Evolutionary conservation across 2,113 vertebrate species (phyloP).

Genomic region (Lagopus muta): DNA sequence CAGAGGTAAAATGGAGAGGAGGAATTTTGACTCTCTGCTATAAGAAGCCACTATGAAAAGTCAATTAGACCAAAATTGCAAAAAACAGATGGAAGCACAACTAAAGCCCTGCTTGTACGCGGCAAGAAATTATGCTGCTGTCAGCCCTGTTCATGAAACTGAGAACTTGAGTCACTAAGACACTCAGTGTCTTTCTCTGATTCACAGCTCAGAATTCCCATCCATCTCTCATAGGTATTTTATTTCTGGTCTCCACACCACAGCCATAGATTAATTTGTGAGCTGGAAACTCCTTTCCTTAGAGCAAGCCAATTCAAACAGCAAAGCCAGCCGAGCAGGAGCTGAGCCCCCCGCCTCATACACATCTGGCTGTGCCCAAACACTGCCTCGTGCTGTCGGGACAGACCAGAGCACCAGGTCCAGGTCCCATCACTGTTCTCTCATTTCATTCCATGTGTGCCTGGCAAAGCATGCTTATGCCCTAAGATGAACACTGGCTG

Average conservation of each 20-base stretch:
- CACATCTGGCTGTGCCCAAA: neutral
- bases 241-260: neutral
- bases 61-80: neutral
- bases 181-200: neutral
- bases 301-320: neutral
- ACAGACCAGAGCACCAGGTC: neutral
- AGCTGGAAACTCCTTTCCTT: neutral
- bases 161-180: neutral
- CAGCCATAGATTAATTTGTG: neutral
- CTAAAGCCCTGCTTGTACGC: neutral
- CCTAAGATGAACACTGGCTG: neutral
- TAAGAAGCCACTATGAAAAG: neutral
- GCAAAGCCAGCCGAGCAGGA: neutral
- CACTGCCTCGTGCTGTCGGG: rapidly evolving
- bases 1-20: neutral
- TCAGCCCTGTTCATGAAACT: neutral
- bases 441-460: neutral
- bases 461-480: rapidly evolving
- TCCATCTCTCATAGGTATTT: neutral
- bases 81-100: neutral
- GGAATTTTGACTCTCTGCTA: neutral
- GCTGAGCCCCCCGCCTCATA: rapidly evolving
- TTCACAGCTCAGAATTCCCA: neutral
- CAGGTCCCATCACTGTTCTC: rapidly evolving
- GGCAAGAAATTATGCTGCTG: neutral